Percentiles rank a stretch among this genome's conserved stretches.
phyloP scores from a whole-genome alignment of 1,140 invertebrate species.

The Leptopilina clavipes region DNA sequence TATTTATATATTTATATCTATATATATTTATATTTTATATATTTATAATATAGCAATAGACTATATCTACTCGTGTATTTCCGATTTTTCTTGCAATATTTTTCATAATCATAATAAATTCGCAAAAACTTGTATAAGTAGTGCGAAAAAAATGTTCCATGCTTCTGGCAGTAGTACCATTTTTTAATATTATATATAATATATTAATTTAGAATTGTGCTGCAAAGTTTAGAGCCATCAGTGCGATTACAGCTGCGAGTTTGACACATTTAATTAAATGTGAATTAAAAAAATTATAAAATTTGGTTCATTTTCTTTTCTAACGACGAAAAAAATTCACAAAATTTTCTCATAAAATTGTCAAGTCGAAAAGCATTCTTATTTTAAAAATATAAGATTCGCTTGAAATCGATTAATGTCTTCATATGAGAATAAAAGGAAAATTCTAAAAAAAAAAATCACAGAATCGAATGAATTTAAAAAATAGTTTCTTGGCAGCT shows the following conservation, averaged over 20 bases:
- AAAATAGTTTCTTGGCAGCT: too few species aligned
- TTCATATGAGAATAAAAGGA: too few species aligned
- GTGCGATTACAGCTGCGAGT: slow-evolving; percentile 65
- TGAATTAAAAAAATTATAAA: not conserved
- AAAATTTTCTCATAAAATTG: too few species aligned
- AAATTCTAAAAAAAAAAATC: too few species aligned
- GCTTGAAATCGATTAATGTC: too few species aligned
- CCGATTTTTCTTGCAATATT: not conserved
- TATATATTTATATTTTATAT: slow-evolving; percentile 48
- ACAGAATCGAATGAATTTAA: too few species aligned
- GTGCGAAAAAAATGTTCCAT: not conserved
- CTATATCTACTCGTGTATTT: slow-evolving; percentile 39
- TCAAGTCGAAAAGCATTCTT: too few species aligned
- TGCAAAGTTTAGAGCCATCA: slow-evolving; percentile 65
- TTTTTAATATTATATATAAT: slow-evolving; percentile 16
- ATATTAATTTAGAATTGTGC: slow-evolving; percentile 67
- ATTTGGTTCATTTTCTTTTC: too few species aligned
- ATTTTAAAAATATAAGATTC: too few species aligned
- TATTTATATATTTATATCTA: slow-evolving; percentile 37
- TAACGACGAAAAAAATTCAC: too few species aligned
- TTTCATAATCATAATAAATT: not conserved
- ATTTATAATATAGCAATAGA: slow-evolving; percentile 43
- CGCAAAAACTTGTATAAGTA: not conserved
- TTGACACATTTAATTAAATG: not conserved
- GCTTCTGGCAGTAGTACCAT: slow-evolving; percentile 1